Base-by-base conservation (phyloP, 2,888 invertebrate genomes). In the Pedicia rivosa region DNA sequence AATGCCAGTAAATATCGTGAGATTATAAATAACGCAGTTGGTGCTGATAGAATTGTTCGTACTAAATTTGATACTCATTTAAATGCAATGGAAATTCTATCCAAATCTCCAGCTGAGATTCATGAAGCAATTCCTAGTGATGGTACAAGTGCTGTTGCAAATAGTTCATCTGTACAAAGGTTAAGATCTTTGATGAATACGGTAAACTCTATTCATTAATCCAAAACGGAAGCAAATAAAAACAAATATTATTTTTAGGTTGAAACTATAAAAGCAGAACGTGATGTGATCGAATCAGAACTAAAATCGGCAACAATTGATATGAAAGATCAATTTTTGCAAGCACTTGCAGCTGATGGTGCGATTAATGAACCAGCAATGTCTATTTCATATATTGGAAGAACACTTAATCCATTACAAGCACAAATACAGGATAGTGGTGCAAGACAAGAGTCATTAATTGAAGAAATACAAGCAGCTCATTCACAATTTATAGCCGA, bases 1-100 rank as follows among this genome's bases (percentile, higher is more conserved):
- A 95, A 94, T 65, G 73, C 83, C n/a, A 72, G 74, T 49, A 95
- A 95, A 63, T 98, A 97, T 64, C 71, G 84, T 26, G 79, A 78
- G 57, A 91, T 95, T 52, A 82, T 97, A 46, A 78, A 81, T 57
- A 94, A 90, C 55, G 95, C 95, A 26, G 72, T 86, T 44, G 64
- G 67, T 50, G 78, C 78, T 34, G 88, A 91, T 62, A 68, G 74
- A 64, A 74, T 82, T 48, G 87, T 97, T 44, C 76, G 78, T 46
- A 78, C 83, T 48, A 94, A 92, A 65, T 91, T 81, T 57, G 76
- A 77, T 45, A 64, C 65, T 20, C 82, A 94, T 59, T 69, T 51
- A 36, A 53, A 71, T 54, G 82, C 80, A 43, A 88, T 98, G 57
- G 73, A 77, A 55, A 64, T 92, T 48, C 68, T 98, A 37, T 83